Evolutionary conservation across 1,140 invertebrate species (phyloP).

Genomic region (Lutraria rhynchaena): DNA sequence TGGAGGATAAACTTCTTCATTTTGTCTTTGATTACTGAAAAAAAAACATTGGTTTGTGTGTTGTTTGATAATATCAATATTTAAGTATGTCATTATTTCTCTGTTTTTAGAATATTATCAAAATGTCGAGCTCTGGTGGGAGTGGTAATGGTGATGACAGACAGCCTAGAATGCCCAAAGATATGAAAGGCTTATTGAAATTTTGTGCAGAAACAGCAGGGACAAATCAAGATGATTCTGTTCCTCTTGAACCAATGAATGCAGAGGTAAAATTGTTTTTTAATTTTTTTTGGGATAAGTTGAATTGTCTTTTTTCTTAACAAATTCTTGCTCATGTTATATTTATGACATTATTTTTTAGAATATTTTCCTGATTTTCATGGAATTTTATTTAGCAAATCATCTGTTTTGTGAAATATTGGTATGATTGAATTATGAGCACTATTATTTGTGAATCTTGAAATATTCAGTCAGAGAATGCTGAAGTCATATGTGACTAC

Average conservation of each 20-base stretch:
- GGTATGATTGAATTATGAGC: no score
- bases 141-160: not conserved
- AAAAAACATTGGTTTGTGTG: no score
- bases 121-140: constrained; percentile 27
- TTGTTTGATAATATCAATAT: no score
- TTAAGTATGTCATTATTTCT: no score
- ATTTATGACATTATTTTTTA: not conserved
- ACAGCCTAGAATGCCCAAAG: constrained; percentile 33
- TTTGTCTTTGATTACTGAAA: no score
- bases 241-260: constrained; percentile 9
- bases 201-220: constrained; percentile 23
- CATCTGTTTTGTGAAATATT: no score
- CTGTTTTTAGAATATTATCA: not conserved
- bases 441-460: not conserved
- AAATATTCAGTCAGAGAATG: not conserved
- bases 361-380: not conserved
- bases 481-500: not conserved
- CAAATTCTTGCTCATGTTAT: not conserved
- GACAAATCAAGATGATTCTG: not conserved
- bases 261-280: constrained; percentile 24
- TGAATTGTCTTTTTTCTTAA: not conserved
- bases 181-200: constrained; percentile 33
- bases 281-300: not conserved
- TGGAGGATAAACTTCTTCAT: no score
- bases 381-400: no score